These are phyloP conservation scores for Stictonetta naevosa DNA, from an alignment of 2,113 vertebrate species.

Conservation along the genomic window DNA sequence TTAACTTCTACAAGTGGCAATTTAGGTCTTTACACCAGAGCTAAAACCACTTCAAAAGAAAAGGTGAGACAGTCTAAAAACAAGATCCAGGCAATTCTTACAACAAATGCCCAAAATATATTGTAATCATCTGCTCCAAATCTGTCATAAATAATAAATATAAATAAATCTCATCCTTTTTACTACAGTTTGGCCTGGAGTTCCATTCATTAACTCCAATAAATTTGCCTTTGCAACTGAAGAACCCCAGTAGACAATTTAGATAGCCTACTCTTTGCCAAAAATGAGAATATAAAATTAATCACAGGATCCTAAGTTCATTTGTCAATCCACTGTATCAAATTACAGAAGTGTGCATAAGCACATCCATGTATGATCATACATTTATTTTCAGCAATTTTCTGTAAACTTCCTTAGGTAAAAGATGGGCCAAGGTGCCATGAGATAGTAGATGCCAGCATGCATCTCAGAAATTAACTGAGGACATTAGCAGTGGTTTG, in stretches of 20 bases:
- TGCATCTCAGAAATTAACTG: background rate
- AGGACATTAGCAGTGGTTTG: background rate
- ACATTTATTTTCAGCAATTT: background rate
- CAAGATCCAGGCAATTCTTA: background rate
- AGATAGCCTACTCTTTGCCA: background rate
- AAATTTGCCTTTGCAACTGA: background rate
- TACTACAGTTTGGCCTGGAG: background rate
- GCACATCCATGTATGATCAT: background rate
- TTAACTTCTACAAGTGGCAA: background rate
- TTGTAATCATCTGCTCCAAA: background rate
- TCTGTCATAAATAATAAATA: background rate
- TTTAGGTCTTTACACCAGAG: background rate
- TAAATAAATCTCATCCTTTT: background rate
- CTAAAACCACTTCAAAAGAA: constrained; percentile 30
- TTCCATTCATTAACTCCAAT: background rate
- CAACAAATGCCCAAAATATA: background rate
- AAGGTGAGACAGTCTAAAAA: background rate
- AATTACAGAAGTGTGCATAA: background rate
- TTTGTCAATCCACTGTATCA: background rate
- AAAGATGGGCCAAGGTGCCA: background rate
- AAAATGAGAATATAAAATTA: background rate
- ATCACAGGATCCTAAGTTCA: background rate
- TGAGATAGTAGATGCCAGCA: background rate
- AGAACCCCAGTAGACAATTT: background rate
- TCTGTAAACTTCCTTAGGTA: background rate